Percentiles rank a stretch among this genome's conserved stretches.
phyloP scores from a whole-genome alignment of 2,888 invertebrate genomes.

The Lordiphosa fenestrarum region DNA sequence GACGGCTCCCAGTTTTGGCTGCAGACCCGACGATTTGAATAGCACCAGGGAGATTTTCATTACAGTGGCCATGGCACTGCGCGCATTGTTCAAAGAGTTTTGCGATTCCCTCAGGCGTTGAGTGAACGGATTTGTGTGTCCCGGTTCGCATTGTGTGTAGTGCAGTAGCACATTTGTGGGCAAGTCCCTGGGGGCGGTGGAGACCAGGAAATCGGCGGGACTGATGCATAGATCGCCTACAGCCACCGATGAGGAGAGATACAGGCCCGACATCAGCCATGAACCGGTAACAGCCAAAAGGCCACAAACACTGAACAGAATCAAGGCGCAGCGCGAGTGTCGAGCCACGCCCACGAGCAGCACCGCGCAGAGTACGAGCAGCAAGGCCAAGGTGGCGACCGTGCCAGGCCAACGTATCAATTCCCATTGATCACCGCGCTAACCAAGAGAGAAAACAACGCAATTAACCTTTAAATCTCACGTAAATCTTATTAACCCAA shows the following conservation, averaged over 20 bases:
- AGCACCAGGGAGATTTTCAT: conserved; percentile 80
- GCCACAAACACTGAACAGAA: conserved; percentile 93
- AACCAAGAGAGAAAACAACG: conserved; percentile 35
- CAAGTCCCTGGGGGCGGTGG: conserved; percentile 83
- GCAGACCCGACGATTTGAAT: conserved; percentile 82
- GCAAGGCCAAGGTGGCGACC: conserved; percentile 91
- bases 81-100: conserved; percentile 83
- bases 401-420: conserved; percentile 92
- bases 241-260: conserved; percentile 91
- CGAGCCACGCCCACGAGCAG: conserved; percentile 93
- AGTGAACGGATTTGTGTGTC: conserved; percentile 90
- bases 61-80: conserved; percentile 80
- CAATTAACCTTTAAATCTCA: background rate
- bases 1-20: conserved; percentile 88
- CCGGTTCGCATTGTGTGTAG: conserved; percentile 91
- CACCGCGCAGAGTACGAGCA: conserved; percentile 93
- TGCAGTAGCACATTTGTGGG: conserved; percentile 86
- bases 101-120: conserved; percentile 90
- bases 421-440: conserved; percentile 88
- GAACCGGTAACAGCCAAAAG: conserved; percentile 92
- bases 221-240: conserved; percentile 92
- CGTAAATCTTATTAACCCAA: background rate
- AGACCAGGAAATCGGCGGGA: conserved; percentile 90
- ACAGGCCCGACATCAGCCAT: conserved; percentile 93
- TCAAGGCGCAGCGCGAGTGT: conserved; percentile 93